Conservation (phyloP, 2,113 vertebrate genomes). For the Salvator merianae region DNA sequence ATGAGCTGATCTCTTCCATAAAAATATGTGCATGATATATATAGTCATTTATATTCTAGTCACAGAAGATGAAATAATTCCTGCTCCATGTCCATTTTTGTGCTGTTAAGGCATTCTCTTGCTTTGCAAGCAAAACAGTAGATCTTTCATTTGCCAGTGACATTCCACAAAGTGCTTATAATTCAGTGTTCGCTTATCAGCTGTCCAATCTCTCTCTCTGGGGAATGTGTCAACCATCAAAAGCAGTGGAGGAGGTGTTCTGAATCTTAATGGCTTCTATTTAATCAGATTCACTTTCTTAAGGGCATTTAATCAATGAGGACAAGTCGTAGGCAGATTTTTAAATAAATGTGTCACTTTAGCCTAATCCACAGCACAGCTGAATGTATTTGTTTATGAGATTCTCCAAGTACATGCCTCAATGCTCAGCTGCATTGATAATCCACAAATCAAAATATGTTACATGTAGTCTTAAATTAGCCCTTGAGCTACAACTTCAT, state of each 20-base stretch:
- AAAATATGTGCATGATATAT: constrained; percentile 24
- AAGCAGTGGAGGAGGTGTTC: constrained; percentile 72
- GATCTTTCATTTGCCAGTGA: constrained; percentile 77
- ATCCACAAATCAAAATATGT: constrained; percentile 78
- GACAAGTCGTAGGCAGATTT: constrained; percentile 83
- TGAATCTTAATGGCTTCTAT: constrained; percentile 80
- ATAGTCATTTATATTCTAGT: constrained; percentile 62
- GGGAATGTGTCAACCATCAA: constrained; percentile 83
- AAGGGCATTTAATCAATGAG: constrained; percentile 85
- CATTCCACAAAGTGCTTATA: constrained; percentile 82
- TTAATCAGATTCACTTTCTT: constrained; percentile 82
- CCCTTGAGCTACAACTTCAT: constrained; percentile 65
- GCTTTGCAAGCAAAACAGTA: constrained; percentile 78
- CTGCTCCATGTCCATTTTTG: constrained; percentile 65
- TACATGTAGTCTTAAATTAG: constrained; percentile 72
- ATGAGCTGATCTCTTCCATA: constrained; percentile 27
- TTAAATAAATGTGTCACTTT: constrained; percentile 86
- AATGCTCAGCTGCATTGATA: constrained; percentile 75
- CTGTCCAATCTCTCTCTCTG: constrained; percentile 78
- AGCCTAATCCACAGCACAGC: constrained; percentile 75
- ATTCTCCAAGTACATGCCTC: constrained; percentile 69
- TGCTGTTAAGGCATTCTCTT: constrained; percentile 60
- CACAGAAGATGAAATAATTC: constrained; percentile 69
- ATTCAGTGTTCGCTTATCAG: constrained; percentile 85
- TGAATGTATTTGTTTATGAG: constrained; percentile 78